These are phyloP conservation scores for Anolis apletophallus DNA, from an alignment of 2,797 vertebrate genomes.

Conservation along the genomic window DNA sequence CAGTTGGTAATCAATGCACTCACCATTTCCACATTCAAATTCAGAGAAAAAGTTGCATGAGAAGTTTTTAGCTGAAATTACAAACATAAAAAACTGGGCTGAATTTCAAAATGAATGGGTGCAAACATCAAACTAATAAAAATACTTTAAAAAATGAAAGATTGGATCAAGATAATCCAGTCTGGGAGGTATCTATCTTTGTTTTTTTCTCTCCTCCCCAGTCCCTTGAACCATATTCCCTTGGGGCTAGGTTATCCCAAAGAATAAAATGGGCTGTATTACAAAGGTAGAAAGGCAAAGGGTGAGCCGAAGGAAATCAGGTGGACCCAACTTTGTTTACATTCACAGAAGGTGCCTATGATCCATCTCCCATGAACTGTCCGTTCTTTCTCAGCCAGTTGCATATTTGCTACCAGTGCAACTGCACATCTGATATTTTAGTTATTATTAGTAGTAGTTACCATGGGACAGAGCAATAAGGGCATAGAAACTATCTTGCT, in stretches of 20 bases:
- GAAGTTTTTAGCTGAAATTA: slow-evolving; percentile 89
- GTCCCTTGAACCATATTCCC: background rate
- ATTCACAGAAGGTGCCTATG: background rate
- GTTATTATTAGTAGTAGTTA: background rate
- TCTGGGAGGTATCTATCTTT: background rate
- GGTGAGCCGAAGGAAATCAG: too few relatives aligned
- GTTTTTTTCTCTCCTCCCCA: background rate
- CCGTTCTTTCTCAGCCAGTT: background rate
- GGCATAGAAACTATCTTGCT: background rate
- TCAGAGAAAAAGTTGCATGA: slow-evolving; percentile 92
- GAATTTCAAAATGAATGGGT: background rate
- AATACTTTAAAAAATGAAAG: too few relatives aligned
- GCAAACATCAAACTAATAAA: background rate
- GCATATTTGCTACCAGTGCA: background rate
- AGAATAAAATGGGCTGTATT: background rate
- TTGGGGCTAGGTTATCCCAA: too few relatives aligned
- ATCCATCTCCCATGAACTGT: background rate
- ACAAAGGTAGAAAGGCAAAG: background rate
- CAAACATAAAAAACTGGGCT: background rate
- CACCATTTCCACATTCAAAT: slow-evolving; percentile 94
- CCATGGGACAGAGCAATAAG: background rate
- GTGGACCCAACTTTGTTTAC: background rate
- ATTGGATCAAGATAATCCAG: background rate
- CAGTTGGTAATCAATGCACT: slow-evolving; percentile 83
- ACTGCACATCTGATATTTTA: background rate